phyloP scores from a whole-genome alignment of 2,113 vertebrate genomes.

The Tympanuchus pallidicinctus region DNA sequence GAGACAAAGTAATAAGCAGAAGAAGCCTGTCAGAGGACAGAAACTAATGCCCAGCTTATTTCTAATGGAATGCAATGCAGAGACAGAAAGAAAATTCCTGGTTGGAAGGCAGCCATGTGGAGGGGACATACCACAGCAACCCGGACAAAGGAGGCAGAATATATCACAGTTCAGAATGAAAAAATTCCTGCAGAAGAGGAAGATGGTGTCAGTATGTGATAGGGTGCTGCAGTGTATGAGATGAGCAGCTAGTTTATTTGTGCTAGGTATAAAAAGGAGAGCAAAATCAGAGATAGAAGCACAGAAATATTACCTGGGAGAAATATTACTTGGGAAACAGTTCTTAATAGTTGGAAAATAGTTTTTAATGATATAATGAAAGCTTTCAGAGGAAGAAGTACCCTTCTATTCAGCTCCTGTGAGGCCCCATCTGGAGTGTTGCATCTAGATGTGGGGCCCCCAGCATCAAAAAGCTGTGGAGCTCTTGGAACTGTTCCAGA shows the following conservation, averaged over 20 bases:
- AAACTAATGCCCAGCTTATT: background rate
- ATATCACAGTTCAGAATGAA: background rate
- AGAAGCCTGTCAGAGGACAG: background rate
- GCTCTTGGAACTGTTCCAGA: no score
- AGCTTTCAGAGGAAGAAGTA: background rate
- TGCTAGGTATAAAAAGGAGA: background rate
- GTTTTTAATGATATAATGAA: background rate
- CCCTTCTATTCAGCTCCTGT: no score
- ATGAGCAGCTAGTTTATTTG: background rate
- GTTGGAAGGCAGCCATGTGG: background rate
- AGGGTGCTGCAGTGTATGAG: background rate
- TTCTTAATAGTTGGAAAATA: no score
- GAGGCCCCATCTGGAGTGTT: no score
- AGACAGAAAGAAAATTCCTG: background rate
- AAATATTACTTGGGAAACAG: background rate
- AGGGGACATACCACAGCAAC: fast-evolving
- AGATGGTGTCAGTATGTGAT: background rate
- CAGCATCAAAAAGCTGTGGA: no score
- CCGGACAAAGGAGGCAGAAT: background rate
- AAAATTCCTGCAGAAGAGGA: background rate
- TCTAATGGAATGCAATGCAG: background rate
- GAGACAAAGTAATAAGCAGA: background rate
- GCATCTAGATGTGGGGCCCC: no score
- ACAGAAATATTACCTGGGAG: background rate
- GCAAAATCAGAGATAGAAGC: background rate